phyloP scores from a whole-genome alignment of 2,113 vertebrate species.

The Eulacestoma nigropectus region DNA sequence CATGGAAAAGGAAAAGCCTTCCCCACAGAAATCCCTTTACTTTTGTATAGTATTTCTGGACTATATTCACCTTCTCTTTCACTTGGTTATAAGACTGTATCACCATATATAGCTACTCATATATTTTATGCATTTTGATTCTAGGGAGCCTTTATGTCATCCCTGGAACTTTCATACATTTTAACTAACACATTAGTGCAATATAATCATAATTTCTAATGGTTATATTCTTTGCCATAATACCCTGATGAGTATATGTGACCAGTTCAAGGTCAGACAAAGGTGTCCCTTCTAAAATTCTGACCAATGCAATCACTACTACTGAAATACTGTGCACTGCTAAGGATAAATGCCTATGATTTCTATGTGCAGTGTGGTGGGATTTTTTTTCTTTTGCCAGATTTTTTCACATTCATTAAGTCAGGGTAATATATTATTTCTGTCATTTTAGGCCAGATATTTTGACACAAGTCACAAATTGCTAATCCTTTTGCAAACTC shows the following conservation, averaged over 20 bases:
- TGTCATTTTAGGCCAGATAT: slow-evolving; percentile 27
- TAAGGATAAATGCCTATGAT: not conserved
- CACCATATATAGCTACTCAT: not conserved
- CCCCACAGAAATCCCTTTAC: not conserved
- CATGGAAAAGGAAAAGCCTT: not conserved
- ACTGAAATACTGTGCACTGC: not conserved
- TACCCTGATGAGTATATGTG: not conserved
- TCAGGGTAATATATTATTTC: slow-evolving; percentile 10
- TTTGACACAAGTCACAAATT: slow-evolving; percentile 49
- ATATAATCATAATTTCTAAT: not conserved
- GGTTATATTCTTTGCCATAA: not conserved
- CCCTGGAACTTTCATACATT: not conserved
- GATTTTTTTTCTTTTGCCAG: not conserved
- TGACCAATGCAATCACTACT: not conserved
- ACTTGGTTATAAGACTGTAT: not conserved
- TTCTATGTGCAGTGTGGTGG: not conserved
- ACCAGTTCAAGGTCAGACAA: not conserved
- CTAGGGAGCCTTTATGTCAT: not conserved
- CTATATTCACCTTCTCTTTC: not conserved
- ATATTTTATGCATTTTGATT: not conserved
- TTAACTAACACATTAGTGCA: not conserved
- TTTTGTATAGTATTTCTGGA: not conserved
- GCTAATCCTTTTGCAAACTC: slow-evolving; percentile 38
- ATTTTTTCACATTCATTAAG: slow-evolving; percentile 22
- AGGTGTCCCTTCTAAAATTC: not conserved